Evolutionary conservation across 2,888 invertebrate genomes (phyloP).

Genomic region (Arge pagana): DNA sequence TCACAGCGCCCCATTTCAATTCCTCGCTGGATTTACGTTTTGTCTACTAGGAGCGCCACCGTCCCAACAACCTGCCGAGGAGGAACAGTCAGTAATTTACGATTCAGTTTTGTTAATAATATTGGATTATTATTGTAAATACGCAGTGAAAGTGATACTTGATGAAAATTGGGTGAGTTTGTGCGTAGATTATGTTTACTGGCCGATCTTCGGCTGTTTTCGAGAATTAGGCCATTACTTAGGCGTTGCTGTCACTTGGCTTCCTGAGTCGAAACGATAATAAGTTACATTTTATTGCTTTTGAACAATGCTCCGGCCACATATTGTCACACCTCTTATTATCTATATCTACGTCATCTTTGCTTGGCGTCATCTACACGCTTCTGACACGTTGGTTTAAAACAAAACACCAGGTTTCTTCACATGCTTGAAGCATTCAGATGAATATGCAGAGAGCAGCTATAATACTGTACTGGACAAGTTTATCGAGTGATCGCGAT

Average conservation of each 20-base stretch:
- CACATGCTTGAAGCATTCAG: no score
- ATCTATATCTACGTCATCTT: no score
- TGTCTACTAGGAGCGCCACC: constrained; percentile 25
- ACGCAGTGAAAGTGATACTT: constrained; percentile 36
- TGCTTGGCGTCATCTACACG: no score
- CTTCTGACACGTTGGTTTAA: no score
- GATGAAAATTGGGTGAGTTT: constrained; percentile 23
- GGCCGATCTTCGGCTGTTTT: neutral
- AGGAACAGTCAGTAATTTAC: neutral
- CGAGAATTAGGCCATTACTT: constrained; percentile 29
- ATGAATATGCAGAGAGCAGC: no score
- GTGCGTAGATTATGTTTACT: neutral
- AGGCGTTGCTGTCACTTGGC: constrained; percentile 52
- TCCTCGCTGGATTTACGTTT: constrained; percentile 16
- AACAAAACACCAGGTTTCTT: no score
- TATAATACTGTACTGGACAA: no score
- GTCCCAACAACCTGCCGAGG: constrained; percentile 32
- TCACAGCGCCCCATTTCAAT: constrained; percentile 23
- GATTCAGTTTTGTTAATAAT: neutral
- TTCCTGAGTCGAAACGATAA: constrained; percentile 29
- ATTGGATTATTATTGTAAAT: constrained; percentile 34
- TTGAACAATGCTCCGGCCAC: neutral
- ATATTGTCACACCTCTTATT: no score
- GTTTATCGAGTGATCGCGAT: no score
- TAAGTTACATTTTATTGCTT: constrained; percentile 12